These are phyloP conservation scores for Tolmerus cingulatus DNA, from an alignment of 2,888 invertebrate species.

Conservation along the genomic window DNA sequence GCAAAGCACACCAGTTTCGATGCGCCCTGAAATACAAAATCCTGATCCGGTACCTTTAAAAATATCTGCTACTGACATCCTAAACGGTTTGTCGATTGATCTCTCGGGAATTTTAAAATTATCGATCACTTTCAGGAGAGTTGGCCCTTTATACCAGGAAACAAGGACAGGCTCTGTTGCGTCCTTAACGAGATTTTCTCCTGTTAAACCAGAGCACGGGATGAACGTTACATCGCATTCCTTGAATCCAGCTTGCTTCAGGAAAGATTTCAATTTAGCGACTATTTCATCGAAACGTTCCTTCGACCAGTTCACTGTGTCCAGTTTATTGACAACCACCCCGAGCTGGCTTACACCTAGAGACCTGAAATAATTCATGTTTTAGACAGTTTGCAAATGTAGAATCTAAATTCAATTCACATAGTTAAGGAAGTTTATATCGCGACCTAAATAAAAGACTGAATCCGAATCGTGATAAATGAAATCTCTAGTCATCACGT, in stretches of 20 bases:
- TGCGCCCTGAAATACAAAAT: conserved; percentile 87
- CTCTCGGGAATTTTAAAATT: conserved; percentile 87
- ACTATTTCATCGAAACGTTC: conserved; percentile 90
- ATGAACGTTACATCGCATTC: conserved; percentile 87
- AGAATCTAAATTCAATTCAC: too few relatives aligned
- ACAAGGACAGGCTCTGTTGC: conserved; percentile 71
- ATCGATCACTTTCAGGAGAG: conserved; percentile 86
- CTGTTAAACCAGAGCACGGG: conserved; percentile 95
- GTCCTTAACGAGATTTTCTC: conserved; percentile 84
- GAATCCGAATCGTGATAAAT: too few relatives aligned
- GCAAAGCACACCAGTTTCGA: conserved; percentile 90
- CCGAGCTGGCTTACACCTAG: conserved; percentile 91
- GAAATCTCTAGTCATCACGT: too few relatives aligned
- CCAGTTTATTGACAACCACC: conserved; percentile 96
- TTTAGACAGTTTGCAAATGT: neutral
- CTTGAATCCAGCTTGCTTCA: conserved; percentile 92
- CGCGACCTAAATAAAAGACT: too few relatives aligned
- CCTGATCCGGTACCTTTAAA: conserved; percentile 93
- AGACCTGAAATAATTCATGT: conserved; percentile 58
- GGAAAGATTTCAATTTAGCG: conserved; percentile 78
- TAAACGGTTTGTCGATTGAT: conserved; percentile 85
- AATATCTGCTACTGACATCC: conserved; percentile 93
- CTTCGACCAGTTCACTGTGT: conserved; percentile 93
- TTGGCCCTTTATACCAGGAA: conserved; percentile 85
- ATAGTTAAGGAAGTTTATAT: too few relatives aligned